Conservation (phyloP, 2,888 invertebrate species). For the Mellilla xanthometata region DNA sequence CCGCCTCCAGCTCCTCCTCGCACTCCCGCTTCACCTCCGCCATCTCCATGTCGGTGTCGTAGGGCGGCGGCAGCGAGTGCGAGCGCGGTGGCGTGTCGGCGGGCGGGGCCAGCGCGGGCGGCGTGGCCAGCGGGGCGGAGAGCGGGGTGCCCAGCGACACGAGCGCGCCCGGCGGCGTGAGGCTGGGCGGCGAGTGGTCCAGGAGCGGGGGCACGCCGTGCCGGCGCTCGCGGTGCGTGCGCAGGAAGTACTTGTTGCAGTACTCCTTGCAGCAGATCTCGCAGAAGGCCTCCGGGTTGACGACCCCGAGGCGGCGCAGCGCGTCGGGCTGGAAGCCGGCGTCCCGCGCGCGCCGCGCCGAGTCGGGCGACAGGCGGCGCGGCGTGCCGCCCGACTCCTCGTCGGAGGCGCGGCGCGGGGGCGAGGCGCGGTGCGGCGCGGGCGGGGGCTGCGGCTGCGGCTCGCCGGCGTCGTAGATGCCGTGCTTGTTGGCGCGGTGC, state of each 20-base stretch:
- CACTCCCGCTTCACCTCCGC: constrained; percentile 80
- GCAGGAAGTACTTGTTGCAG: constrained; percentile 95
- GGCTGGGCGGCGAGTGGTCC: constrained; percentile 76
- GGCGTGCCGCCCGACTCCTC: constrained; percentile 79
- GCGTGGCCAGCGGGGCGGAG: constrained; percentile 85
- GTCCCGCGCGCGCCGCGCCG: constrained; percentile 86
- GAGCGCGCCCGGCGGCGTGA: constrained; percentile 74
- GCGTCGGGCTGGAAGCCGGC: constrained; percentile 88
- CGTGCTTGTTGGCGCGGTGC: constrained; percentile 98
- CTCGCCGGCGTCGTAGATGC: constrained; percentile 88
- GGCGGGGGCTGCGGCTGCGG: constrained; percentile 62
- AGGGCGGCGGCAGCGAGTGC: constrained; percentile 58
- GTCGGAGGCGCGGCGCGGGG: constrained; percentile 69
- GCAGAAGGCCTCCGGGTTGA: constrained; percentile 95
- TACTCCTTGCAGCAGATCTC: constrained; percentile 96
- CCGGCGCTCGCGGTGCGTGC: constrained; percentile 96
- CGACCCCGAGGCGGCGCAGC: constrained; percentile 89
- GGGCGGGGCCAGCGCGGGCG: constrained; percentile 80
- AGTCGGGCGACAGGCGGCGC: constrained; percentile 82
- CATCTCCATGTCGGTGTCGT: constrained; percentile 56
- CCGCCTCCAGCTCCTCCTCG: constrained; percentile 68
- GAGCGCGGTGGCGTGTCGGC: constrained; percentile 83
- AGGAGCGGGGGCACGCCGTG: constrained; percentile 87
- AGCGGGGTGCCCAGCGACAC: constrained; percentile 78
- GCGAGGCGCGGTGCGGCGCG: constrained; percentile 67